Evolutionary conservation across 2,888 invertebrate species (phyloP).

Genomic region (Epistrophe grossulariae): DNA sequence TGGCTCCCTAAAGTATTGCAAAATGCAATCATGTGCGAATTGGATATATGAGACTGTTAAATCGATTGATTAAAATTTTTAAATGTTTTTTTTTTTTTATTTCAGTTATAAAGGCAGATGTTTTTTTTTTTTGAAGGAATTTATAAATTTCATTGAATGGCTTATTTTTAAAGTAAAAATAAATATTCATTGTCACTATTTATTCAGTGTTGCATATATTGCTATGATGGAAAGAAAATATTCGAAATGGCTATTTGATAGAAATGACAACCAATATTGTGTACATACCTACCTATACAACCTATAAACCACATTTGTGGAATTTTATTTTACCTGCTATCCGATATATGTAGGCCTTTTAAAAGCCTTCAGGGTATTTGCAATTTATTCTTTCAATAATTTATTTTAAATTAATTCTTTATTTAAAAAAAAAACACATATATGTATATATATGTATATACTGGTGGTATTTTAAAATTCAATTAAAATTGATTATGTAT

Average conservation of each 20-base stretch:
- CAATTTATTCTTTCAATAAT: background rate
- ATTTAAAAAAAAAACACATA: background rate
- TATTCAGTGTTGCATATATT: background rate
- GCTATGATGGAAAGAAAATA: slow-evolving; percentile 26
- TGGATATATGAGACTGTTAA: slow-evolving; percentile 50
- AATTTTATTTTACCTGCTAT: background rate
- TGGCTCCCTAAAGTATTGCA: slow-evolving; percentile 56
- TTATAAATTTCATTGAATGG: slow-evolving; percentile 4
- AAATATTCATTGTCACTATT: slow-evolving; percentile 12
- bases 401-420: background rate
- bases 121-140: slow-evolving; percentile 3
- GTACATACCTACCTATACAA: background rate
- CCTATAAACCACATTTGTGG: background rate
- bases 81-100: background rate
- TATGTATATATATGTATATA: no score
- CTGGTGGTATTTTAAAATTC: slow-evolving; percentile 1
- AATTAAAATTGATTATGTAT: slow-evolving; percentile 1
- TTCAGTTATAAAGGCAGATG: background rate
- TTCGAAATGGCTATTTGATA: slow-evolving; percentile 8
- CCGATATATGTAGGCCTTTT: background rate
- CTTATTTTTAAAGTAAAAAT: slow-evolving; percentile 20
- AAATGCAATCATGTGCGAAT: slow-evolving; percentile 59
- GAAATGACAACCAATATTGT: slow-evolving; percentile 3
- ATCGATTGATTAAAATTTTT: slow-evolving; percentile 47
- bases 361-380: background rate